Percentiles rank a stretch among this genome's conserved stretches.
These are phyloP conservation scores for Drosophila ohnishii DNA, from an alignment of 1,140 invertebrate genomes.

Conservation along the genomic window DNA sequence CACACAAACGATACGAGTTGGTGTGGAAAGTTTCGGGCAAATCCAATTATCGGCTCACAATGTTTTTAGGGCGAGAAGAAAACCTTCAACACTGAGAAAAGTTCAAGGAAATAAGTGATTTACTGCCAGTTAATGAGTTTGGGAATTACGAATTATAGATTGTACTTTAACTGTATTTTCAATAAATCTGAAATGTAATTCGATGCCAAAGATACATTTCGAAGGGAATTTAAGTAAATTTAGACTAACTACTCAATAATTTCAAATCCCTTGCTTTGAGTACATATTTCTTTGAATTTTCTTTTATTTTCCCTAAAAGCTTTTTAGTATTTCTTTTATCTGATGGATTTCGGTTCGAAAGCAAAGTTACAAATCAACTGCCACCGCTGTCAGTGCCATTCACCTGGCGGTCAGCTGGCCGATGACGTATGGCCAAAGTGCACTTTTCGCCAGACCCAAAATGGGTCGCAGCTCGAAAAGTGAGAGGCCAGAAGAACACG, in stretches of 20 bases:
- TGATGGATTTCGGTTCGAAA: conserved; percentile 15
- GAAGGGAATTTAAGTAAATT: too few species aligned
- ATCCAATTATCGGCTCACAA: conserved; percentile 28
- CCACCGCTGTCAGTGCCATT: conserved; percentile 47
- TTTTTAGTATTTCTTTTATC: neutral
- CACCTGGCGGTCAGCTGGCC: conserved; percentile 41
- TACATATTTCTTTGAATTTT: neutral
- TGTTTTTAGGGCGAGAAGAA: conserved; percentile 3
- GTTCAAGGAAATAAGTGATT: neutral
- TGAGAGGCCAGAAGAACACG: conserved; percentile 32
- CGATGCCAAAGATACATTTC: neutral
- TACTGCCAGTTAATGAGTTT: neutral
- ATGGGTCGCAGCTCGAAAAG: conserved; percentile 38
- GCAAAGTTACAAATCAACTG: conserved; percentile 8
- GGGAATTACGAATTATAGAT: too few species aligned
- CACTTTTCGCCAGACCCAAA: conserved; percentile 27
- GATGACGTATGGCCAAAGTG: conserved; percentile 37
- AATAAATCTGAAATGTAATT: neutral
- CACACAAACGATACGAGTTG: conserved; percentile 2
- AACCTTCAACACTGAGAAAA: conserved; percentile 11
- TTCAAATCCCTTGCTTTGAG: neutral
- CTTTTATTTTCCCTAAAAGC: too few species aligned
- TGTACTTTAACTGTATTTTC: neutral
- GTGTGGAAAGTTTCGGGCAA: conserved; percentile 32
- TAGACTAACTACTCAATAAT: neutral